Conservation (phyloP, 2,888 invertebrate genomes). For the Boloria euphrosyne region DNA sequence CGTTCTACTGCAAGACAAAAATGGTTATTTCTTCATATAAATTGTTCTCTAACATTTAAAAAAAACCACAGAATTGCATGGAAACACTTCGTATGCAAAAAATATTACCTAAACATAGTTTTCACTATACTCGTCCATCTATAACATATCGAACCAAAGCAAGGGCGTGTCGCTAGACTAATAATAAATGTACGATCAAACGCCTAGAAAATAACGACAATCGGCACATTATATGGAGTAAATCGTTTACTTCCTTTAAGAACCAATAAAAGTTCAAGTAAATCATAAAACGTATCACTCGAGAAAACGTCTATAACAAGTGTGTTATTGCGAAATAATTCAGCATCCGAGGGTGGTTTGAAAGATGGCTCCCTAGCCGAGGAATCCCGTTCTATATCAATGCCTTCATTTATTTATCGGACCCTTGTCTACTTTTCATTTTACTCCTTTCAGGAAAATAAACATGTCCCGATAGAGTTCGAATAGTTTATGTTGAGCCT, state of each 20-base stretch:
- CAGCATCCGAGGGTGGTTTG: constrained; percentile 77
- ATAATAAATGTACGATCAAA: constrained; percentile 20
- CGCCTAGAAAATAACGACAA: constrained; percentile 60
- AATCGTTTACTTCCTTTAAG: constrained; percentile 82
- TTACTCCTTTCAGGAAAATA: constrained; percentile 76
- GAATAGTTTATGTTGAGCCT: constrained; percentile 46
- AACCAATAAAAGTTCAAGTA: constrained; percentile 82
- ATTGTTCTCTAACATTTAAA: too few species aligned
- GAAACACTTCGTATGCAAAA: too few species aligned
- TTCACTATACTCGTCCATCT: too few species aligned
- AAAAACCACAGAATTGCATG: too few species aligned
- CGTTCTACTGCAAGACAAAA: too few species aligned
- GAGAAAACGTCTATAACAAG: constrained; percentile 80
- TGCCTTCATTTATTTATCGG: constrained; percentile 82
- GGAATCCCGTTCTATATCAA: constrained; percentile 77
- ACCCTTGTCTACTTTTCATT: constrained; percentile 82
- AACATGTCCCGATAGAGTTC: constrained; percentile 72
- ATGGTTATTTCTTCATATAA: too few species aligned
- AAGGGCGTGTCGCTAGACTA: not conserved
- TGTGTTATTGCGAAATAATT: constrained; percentile 82
- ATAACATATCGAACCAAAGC: not conserved
- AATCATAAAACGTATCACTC: constrained; percentile 82
- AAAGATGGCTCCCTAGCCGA: constrained; percentile 78
- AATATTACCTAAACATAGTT: too few species aligned
- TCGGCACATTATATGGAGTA: constrained; percentile 80